Evolutionary conservation across 2,888 invertebrate species (phyloP), one percentile per base, ranked within the genome.

Genomic region (Cheilosia grossa): DNA sequence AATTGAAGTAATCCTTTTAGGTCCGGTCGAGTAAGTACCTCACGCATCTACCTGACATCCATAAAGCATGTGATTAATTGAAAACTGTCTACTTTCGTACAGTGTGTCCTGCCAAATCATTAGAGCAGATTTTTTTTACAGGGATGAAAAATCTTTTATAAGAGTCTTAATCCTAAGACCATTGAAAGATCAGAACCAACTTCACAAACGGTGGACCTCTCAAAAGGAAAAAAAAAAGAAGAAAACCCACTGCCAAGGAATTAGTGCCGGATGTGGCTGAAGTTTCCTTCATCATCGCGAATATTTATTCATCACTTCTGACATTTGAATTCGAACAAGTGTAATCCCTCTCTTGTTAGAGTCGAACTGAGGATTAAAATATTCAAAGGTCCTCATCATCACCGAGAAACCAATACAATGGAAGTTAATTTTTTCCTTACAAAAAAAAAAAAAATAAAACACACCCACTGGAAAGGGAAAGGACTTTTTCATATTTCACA

Each of bases 261-360:
- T 85, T 75, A 80, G 56, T 61, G 10, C 64, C 64, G 83, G 80
- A 80, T 80, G 82, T 73, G 59, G 67, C 44, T 63, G 64, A 69
- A 70, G 81, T 85, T 81, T 81, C 85, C 85, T 75, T 85, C 72
- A 85, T 85, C 85, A 85, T 85, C 75, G 70, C 66, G 75, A 81
- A 80, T 87, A 87, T 87, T 87, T 87, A 87, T 87, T 87, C 87
- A 87, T 87, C 87, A 80, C 82, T 87, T 80, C 85, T 87, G 87
- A 87, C 87, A 87, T 87, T 86, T 87, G 87, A 87, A 87, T 87
- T 87, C 87, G 87, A 88, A 88, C 87, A 88, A 88, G 87, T 87
- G 87, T 88, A 88, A 88, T 88, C 87, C 87, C 78, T 69, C 82
- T 67, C 86, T 87, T 86, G 82, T 87, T 64, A 75, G 74, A 87